Evolutionary conservation across 2,113 vertebrate species (phyloP).

Genomic region (Planiliza haematocheilus): DNA sequence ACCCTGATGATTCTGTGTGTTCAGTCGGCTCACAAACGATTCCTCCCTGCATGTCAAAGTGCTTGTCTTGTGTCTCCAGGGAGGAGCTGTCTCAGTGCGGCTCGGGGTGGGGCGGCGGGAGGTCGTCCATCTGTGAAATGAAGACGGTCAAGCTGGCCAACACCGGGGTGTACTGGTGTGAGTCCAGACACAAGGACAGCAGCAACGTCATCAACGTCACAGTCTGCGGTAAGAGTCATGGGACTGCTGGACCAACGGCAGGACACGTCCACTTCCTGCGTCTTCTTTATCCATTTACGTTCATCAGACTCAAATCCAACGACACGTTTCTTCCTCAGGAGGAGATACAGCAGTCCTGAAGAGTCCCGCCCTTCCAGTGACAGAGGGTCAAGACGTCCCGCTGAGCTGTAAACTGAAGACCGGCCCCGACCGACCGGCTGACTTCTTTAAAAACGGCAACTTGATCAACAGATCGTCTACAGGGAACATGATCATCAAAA

Average conservation of each 20-base stretch:
- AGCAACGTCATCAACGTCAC: constrained; percentile 45
- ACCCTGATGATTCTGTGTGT: no score
- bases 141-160: rapidly evolving
- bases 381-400: background rate
- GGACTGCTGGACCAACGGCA: no score
- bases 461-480: rapidly evolving
- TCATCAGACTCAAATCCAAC: no score
- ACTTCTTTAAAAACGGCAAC: constrained; percentile 31
- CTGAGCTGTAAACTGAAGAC: background rate
- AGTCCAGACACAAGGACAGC: constrained; percentile 10
- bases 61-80: background rate
- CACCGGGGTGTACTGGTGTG: constrained; percentile 58
- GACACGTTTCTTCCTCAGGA: no score
- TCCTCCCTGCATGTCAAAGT: no score
- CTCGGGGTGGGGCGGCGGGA: background rate
- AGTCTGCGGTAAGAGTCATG: background rate
- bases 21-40: no score
- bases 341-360: background rate
- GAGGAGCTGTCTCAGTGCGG: constrained; percentile 16
- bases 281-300: no score
- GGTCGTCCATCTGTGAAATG: background rate
- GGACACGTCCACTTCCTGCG: no score
- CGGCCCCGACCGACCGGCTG: background rate
- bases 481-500: constrained; percentile 44
- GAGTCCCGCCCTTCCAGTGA: constrained; percentile 7